Conservation (phyloP, 1,140 invertebrate genomes). For the Acyrthosiphon pisum region DNA sequence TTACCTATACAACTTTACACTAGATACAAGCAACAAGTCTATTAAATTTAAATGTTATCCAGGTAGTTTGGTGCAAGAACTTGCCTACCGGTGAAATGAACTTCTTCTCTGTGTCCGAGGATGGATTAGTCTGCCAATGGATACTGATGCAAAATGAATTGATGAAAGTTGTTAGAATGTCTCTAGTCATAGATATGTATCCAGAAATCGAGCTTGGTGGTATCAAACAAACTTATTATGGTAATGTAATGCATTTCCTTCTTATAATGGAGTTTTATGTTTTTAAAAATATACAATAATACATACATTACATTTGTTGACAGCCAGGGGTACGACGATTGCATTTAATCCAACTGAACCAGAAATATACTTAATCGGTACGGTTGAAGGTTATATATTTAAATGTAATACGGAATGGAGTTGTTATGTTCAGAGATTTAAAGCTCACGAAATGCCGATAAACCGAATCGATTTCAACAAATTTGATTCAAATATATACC, state of each 20-base stretch:
- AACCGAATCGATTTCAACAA: slow-evolving; percentile 88
- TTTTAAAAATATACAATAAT: not conserved
- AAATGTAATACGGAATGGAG: slow-evolving; percentile 86
- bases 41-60: not conserved
- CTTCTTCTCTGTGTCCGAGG: slow-evolving; percentile 85
- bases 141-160: slow-evolving; percentile 83
- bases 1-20: not conserved
- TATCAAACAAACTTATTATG: not conserved
- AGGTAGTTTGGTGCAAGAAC: slow-evolving; percentile 73
- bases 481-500: slow-evolving; percentile 85
- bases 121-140: slow-evolving; percentile 87
- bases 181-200: slow-evolving; percentile 32
- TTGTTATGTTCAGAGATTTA: slow-evolving; percentile 78
- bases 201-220: not conserved
- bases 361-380: slow-evolving; percentile 86
- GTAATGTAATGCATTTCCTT: not conserved
- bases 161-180: slow-evolving; percentile 73
- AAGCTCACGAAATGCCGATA: slow-evolving; percentile 86
- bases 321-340: slow-evolving; percentile 84
- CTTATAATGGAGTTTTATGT: not conserved
- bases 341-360: slow-evolving; percentile 83
- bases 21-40: not conserved
- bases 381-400: slow-evolving; percentile 91
- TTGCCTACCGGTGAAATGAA: slow-evolving; percentile 81
- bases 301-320: not conserved